Percentiles rank a stretch among this genome's conserved stretches.
Conservation (phyloP, 1,140 invertebrate genomes). For the Acyrthosiphon pisum region DNA sequence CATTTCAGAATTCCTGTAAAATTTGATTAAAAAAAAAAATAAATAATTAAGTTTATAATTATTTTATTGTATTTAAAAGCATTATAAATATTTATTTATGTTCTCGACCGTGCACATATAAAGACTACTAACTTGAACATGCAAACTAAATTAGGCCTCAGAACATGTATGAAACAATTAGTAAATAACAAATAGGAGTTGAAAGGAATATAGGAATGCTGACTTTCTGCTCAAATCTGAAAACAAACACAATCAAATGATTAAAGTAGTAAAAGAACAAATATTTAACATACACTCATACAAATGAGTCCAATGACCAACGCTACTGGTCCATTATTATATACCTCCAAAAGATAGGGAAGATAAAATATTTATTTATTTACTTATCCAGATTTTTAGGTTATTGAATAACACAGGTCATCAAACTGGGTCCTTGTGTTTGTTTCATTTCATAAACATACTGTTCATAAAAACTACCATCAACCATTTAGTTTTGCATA, state of each 20-base stretch:
- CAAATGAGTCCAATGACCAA: constrained; percentile 48
- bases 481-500: constrained; percentile 37
- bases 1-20: constrained; percentile 31
- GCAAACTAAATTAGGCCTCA: constrained; percentile 22
- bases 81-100: background rate
- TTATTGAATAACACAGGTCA: constrained; percentile 50
- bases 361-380: constrained; percentile 30
- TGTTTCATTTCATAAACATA: constrained; percentile 57
- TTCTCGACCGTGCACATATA: constrained; percentile 55
- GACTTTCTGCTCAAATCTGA: constrained; percentile 54
- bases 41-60: background rate
- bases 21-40: constrained; percentile 4
- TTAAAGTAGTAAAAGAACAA: constrained; percentile 43
- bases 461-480: constrained; percentile 27
- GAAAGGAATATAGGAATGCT: constrained; percentile 46
- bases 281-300: constrained; percentile 14
- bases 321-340: constrained; percentile 40
- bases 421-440: constrained; percentile 52
- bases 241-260: constrained; percentile 50
- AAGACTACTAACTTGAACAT: constrained; percentile 46
- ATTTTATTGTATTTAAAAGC: background rate
- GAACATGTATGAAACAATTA: constrained; percentile 39
- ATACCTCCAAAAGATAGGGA: background rate
- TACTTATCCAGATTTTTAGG: constrained; percentile 40
- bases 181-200: constrained; percentile 45